These are phyloP conservation scores for Scelioninae gen. 2 DNA, from an alignment of 2,888 invertebrate genomes.

Conservation along the genomic window DNA sequence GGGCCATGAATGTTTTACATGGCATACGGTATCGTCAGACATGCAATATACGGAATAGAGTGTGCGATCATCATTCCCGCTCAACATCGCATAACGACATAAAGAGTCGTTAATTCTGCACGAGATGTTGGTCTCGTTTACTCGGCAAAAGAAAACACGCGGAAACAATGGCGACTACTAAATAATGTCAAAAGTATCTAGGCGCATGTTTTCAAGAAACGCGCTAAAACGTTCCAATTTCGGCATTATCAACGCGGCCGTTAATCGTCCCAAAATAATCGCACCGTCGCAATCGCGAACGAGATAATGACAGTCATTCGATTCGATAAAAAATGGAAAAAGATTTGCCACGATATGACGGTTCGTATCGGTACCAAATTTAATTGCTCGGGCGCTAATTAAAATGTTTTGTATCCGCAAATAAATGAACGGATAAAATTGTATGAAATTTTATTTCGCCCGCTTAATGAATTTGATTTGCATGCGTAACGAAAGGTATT, in stretches of 20 bases:
- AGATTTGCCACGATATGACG: constrained; percentile 2
- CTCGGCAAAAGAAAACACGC: constrained; percentile 36
- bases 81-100: constrained; percentile 56
- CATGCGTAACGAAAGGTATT: no score
- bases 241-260: constrained; percentile 4
- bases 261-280: constrained; percentile 19
- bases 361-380: constrained; percentile 3
- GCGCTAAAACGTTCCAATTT: neutral
- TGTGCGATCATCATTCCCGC: constrained; percentile 55
- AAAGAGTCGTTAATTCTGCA: constrained; percentile 57
- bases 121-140: constrained; percentile 40
- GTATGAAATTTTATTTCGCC: no score
- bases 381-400: no score
- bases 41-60: constrained; percentile 46
- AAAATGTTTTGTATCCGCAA: no score
- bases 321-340: constrained; percentile 1
- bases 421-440: no score
- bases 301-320: constrained; percentile 13
- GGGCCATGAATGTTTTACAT: constrained; percentile 57
- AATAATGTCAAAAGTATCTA: constrained; percentile 37
- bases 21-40: constrained; percentile 54
- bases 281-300: constrained; percentile 8
- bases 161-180: constrained; percentile 42
- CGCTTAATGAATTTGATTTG: no score
- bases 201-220: constrained; percentile 26